Evolutionary conservation across 2,113 vertebrate genomes (phyloP).

Genomic region (Parotia lawesii): DNA sequence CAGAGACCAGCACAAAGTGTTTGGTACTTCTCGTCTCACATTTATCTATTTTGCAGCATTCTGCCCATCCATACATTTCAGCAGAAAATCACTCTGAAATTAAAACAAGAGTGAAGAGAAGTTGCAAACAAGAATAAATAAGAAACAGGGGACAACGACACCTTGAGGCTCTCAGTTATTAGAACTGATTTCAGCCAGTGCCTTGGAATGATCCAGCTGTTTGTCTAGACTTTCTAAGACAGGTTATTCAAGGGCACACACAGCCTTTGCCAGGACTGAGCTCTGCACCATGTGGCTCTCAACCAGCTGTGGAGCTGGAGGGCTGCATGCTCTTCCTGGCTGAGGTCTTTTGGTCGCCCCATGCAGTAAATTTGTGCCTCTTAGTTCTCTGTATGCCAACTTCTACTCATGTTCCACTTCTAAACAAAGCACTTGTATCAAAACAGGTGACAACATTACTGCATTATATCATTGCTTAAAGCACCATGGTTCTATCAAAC

Average conservation of each 20-base stretch:
- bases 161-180: background rate
- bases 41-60: background rate
- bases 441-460: background rate
- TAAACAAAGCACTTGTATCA: background rate
- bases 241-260: background rate
- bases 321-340: background rate
- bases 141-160: background rate
- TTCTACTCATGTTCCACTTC: background rate
- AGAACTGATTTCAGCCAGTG: background rate
- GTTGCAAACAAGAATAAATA: background rate
- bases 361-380: background rate
- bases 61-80: background rate
- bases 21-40: background rate
- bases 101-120: background rate
- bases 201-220: background rate
- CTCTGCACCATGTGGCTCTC: background rate
- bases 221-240: background rate
- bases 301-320: background rate
- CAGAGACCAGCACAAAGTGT: background rate
- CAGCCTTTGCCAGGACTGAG: background rate
- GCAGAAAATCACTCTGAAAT: background rate
- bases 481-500: background rate
- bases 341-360: rapidly evolving
- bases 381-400: background rate
- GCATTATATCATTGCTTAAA: background rate